Base-by-base conservation (phyloP, 53 echinoderm and acorn worm species). In the Luidia sarsii region DNA sequence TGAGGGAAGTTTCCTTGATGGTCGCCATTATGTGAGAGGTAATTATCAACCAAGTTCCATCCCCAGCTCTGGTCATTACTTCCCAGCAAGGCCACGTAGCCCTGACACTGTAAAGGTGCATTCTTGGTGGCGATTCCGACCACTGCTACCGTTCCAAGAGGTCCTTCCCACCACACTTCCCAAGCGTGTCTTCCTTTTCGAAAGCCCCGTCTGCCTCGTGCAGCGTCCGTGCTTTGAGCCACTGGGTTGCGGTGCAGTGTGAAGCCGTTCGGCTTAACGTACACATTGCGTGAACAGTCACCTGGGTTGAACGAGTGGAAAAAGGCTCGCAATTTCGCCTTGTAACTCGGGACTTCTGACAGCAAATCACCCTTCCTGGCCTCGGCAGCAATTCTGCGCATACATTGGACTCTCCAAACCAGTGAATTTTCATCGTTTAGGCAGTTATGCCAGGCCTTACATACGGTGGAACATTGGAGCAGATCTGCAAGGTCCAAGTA, bases 161-260 rank as follows among this genome's bases (percentile, higher is more conserved):
- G 93, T 7, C 97, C 97, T 79, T 97, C 93, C 97, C 97, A 97
- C 97, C 97, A 97, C 32, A 97, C 91, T 48, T 97, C 97, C 97
- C 97, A 97, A 19, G 93, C 85, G 57, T 93, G 97, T 29, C 97
- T 70, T 9, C 97, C 97, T 39, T 85, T 90, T 20, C 94, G 86
- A 81, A 97, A 97, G 7, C 93, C 93, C 67, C 86, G 51, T 67
- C 89, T 88, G 6, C 93, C 97, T 68, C 97, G 86, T 32, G 93
- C 93, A 54, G 89, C 97, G 68, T 94, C 97, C 45, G 97, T 97
- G 72, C 93, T 93, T 83, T 97, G 97, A 22, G 97, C 97, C 14
- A 97, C 97, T n/a, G 97, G 97, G 81, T 93, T 97, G 43, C 97
- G 80, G 71, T 97, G 97, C 20, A 97, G 75, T 31, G 91, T 91